Evolutionary conservation across 2,888 invertebrate species (phyloP), one percentile per base, ranked within the genome.

Genomic region (Drosophila subsilvestris): DNA sequence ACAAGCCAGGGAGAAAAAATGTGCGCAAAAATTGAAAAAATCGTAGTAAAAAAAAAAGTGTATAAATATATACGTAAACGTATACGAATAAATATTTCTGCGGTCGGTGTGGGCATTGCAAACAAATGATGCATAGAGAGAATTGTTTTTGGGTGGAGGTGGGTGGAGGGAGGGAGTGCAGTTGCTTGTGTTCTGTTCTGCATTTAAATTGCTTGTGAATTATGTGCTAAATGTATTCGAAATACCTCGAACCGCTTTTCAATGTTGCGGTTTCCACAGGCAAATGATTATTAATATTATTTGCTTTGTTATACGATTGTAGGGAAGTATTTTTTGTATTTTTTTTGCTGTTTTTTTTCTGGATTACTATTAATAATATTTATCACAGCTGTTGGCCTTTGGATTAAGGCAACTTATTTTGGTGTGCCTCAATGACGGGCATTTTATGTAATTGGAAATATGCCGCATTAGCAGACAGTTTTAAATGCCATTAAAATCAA

Each of bases 121-220:
- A 61, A 51, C 68, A 68, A 74, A 74, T 74, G 72, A 61, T 61
- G 72, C 60, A 55, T 66, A 58, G 53, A 71, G 57, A 69, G 70
- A 25, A 53, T 55, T 55, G 54, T 20, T 25, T 32, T 25, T 27
- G 25, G 37, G 27, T 18, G 10, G 49, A n/a, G 12, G 17, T 44
- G 17, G 22, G 9, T 10, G 2, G 20, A 20, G 22, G 29, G 43
- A 20, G 3, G 42, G 22, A 17, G 63, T 48, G 54, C 63, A 27
- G 27, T 53, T 22, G 22, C 22, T 9, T 29, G 56, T 57, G n/a
- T 37, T 37, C 37, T 37, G 37, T 60, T 56, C 59, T 60, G 69
- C 49, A 59, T 60, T 79, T 72, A 70, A 83, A 83, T 85, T 80
- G 86, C 75, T 82, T 85, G 83, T 71, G 76, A 83, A 83, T 78